Conservation (phyloP, 2,888 invertebrate genomes). For the Megastigmus dorsalis region DNA sequence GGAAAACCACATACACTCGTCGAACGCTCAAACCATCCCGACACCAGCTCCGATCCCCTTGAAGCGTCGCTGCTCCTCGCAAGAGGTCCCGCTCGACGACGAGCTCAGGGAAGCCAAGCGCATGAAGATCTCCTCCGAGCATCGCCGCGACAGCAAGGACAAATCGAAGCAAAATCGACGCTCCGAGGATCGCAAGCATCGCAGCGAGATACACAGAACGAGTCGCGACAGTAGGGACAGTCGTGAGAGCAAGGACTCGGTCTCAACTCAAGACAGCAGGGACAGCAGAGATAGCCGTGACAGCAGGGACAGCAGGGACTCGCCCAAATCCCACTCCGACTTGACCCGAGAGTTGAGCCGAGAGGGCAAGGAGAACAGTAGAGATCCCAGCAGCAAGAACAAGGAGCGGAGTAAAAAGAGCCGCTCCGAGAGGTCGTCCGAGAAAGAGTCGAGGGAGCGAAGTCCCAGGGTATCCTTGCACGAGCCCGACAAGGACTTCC, state of each 20-base stretch:
- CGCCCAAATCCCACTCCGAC: slow-evolving; percentile 56
- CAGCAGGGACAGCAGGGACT: slow-evolving; percentile 67
- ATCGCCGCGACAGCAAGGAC: slow-evolving; percentile 84
- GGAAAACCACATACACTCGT: slow-evolving; percentile 69
- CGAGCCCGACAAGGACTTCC: slow-evolving; percentile 70
- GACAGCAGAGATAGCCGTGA: slow-evolving; percentile 68
- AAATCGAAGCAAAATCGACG: slow-evolving; percentile 70
- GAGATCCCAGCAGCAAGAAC: slow-evolving; percentile 64
- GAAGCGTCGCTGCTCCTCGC: slow-evolving; percentile 87
- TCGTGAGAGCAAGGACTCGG: slow-evolving; percentile 65
- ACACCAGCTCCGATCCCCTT: slow-evolving; percentile 80
- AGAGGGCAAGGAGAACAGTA: slow-evolving; percentile 71
- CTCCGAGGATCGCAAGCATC: slow-evolving; percentile 71
- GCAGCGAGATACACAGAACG: slow-evolving; percentile 71
- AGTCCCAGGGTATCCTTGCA: slow-evolving; percentile 69
- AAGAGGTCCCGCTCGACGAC: slow-evolving; percentile 80
- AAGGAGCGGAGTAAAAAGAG: slow-evolving; percentile 67
- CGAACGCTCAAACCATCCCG: slow-evolving; percentile 59
- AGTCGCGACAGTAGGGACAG: slow-evolving; percentile 70
- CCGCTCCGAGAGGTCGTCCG: slow-evolving; percentile 52
- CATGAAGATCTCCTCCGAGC: slow-evolving; percentile 77
- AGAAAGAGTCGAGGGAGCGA: slow-evolving; percentile 69
- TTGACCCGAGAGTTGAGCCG: slow-evolving; percentile 60
- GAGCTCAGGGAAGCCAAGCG: slow-evolving; percentile 79
- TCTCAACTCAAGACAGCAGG: slow-evolving; percentile 63